These are phyloP conservation scores for Peromyscus leucopus DNA, from an alignment of 2,113 vertebrate genomes.

Conservation along the genomic window DNA sequence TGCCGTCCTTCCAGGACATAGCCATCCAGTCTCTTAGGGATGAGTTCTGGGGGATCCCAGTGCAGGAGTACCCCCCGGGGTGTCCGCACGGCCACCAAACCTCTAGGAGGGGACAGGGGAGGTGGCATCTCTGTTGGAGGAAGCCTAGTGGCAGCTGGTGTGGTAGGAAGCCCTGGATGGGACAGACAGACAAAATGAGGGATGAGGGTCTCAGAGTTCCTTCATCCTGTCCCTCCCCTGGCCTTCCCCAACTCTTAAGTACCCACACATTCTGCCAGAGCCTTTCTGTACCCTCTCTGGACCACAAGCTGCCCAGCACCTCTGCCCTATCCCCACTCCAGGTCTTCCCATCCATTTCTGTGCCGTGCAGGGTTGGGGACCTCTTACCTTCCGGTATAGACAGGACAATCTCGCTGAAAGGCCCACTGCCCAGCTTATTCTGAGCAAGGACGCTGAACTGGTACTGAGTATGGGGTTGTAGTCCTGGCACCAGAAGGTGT, in stretches of 20 bases:
- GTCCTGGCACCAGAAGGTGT: constrained; percentile 92
- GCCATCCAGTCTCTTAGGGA: constrained; percentile 88
- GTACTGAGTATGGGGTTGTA: constrained; percentile 91
- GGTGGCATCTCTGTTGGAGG: constrained; percentile 81
- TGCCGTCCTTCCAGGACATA: constrained; percentile 93
- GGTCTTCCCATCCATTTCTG: not conserved
- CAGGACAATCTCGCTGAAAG: constrained; percentile 96
- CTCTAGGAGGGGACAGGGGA: constrained; percentile 89
- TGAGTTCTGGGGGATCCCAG: constrained; percentile 90
- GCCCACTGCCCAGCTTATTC: constrained; percentile 97
- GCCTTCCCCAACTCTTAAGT: not conserved
- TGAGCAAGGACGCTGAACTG: constrained; percentile 98
- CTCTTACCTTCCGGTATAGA: constrained; percentile 91
- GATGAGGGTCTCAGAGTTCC: not conserved
- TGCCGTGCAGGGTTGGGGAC: not conserved
- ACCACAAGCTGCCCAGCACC: not conserved
- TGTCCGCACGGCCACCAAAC: constrained; percentile 91
- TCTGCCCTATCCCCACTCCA: not conserved
- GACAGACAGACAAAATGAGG: not conserved
- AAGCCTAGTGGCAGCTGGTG: constrained; percentile 87
- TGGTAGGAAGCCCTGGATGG: constrained; percentile 87
- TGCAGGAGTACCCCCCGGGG: constrained; percentile 90
- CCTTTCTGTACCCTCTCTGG: not conserved
- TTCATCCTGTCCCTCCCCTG: rapidly evolving
- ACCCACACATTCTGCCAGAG: not conserved